phyloP scores from a whole-genome alignment of 2,888 invertebrate genomes.

The Pterobdella sp. region DNA sequence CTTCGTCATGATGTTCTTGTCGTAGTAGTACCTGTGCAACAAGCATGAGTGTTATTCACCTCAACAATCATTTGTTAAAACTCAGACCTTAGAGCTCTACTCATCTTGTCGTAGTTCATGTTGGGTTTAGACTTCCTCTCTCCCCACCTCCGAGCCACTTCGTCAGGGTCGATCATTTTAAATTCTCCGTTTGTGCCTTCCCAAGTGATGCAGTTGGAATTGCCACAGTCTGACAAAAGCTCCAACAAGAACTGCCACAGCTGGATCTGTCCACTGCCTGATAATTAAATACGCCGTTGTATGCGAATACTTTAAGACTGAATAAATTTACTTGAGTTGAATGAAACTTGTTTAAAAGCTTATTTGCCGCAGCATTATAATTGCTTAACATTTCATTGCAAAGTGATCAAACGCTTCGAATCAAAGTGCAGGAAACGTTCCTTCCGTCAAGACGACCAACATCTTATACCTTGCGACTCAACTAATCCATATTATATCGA shows the following conservation, averaged over 20 bases:
- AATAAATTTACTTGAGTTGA: background rate
- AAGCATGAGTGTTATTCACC: background rate
- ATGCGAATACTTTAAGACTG: constrained; percentile 9
- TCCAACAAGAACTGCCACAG: constrained; percentile 97
- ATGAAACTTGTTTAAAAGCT: background rate
- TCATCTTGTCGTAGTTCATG: constrained; percentile 96
- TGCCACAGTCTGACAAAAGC: constrained; percentile 76
- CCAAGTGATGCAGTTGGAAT: constrained; percentile 76
- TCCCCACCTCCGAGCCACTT: constrained; percentile 87
- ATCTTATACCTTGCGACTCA: too few relatives aligned
- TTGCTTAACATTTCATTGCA: background rate
- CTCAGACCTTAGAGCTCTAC: constrained; percentile 34
- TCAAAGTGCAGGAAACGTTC: constrained; percentile 17
- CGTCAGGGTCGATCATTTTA: constrained; percentile 81
- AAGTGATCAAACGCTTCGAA: background rate
- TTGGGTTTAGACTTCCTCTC: constrained; percentile 91
- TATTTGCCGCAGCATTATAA: background rate
- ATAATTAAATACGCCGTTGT: constrained; percentile 13
- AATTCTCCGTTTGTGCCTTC: constrained; percentile 76
- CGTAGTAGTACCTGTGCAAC: constrained; percentile 74
- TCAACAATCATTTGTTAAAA: background rate
- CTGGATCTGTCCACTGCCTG: constrained; percentile 78
- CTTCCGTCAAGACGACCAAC: constrained; percentile 22
- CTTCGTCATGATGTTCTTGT: constrained; percentile 96
- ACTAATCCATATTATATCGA: too few relatives aligned